Evolutionary conservation across 2,888 invertebrate species (phyloP).

Genomic region (Electrophaes corylata): DNA sequence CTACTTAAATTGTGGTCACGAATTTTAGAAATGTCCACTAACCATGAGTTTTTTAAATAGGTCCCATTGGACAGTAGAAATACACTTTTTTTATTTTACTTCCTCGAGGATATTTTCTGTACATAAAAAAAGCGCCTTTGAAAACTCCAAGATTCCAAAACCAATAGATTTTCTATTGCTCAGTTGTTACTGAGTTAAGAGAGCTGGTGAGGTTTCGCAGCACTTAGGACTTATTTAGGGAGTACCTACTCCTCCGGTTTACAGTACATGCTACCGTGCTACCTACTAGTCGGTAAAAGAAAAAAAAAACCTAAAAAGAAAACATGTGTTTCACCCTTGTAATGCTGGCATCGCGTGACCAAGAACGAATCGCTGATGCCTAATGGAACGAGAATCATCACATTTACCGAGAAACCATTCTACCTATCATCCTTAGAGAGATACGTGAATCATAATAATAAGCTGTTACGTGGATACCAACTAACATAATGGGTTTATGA

Average conservation of each 20-base stretch:
- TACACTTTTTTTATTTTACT: too few relatives aligned
- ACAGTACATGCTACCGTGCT: too few relatives aligned
- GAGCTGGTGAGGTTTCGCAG: neutral
- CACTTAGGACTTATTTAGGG: neutral
- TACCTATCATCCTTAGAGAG: constrained; percentile 67
- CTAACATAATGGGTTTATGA: constrained; percentile 64
- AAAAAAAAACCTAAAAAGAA: constrained; percentile 35
- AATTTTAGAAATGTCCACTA: too few relatives aligned
- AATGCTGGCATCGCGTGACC: constrained; percentile 80
- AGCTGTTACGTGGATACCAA: constrained; percentile 26
- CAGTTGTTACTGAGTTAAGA: neutral
- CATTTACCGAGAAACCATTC: constrained; percentile 71
- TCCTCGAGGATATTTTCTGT: too few relatives aligned
- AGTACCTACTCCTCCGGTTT: too few relatives aligned
- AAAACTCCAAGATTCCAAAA: neutral
- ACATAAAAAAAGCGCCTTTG: too few relatives aligned
- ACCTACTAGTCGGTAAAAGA: too few relatives aligned
- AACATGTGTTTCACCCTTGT: constrained; percentile 51
- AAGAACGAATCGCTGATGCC: constrained; percentile 75
- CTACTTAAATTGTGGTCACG: too few relatives aligned
- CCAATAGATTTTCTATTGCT: neutral
- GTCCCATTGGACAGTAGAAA: too few relatives aligned
- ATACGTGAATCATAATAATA: constrained; percentile 64
- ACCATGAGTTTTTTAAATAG: too few relatives aligned
- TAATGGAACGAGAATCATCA: constrained; percentile 80